Conservation (phyloP, 2,113 vertebrate genomes). For the Centrocercus urophasianus region DNA sequence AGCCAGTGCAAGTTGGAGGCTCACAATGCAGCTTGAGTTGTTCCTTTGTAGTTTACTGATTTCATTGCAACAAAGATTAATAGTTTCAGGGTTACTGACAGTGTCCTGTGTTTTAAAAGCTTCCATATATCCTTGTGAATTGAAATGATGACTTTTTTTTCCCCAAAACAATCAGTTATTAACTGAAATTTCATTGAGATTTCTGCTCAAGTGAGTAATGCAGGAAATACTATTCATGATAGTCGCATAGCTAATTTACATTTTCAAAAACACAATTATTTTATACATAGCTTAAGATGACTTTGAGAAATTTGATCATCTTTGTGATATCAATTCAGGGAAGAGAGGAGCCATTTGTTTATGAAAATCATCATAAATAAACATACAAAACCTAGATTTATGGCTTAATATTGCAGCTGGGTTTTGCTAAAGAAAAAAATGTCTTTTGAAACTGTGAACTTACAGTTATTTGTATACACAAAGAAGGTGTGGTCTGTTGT, state of each 20-base stretch:
- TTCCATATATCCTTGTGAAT: neutral
- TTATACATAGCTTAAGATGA: neutral
- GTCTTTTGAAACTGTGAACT: neutral
- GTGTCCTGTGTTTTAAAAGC: neutral
- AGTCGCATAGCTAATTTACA: neutral
- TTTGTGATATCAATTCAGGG: conserved; percentile 42
- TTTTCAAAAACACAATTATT: neutral
- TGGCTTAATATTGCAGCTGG: conserved; percentile 14
- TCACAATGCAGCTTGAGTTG: neutral
- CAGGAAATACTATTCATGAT: neutral
- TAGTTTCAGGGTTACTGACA: neutral
- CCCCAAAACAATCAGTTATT: neutral
- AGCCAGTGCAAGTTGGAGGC: neutral
- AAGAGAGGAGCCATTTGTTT: conserved; percentile 43
- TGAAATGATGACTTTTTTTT: neutral
- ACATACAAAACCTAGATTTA: conserved; percentile 30
- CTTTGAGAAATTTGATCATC: conserved; percentile 56
- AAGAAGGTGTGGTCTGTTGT: neutral
- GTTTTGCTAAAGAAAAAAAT: neutral
- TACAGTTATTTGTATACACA: conserved; percentile 20
- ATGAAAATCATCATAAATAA: conserved; percentile 15
- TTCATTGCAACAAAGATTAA: neutral
- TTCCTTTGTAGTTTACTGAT: neutral
- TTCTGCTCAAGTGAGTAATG: conserved; percentile 5
- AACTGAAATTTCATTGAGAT: neutral